Base-by-base conservation (phyloP, 2,888 invertebrate species). In the Yponomeuta malinellus region DNA sequence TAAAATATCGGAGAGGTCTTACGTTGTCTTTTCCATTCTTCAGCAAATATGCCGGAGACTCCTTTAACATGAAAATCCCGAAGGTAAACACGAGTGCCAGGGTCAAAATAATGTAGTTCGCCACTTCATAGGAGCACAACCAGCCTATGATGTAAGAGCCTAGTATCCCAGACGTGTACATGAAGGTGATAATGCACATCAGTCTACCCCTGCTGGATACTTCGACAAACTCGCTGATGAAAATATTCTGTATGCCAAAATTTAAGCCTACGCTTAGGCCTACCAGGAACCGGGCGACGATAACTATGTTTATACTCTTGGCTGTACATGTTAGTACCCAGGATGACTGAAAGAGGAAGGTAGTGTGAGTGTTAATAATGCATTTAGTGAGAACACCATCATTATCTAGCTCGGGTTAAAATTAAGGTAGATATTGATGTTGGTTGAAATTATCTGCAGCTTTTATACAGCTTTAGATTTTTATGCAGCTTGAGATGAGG, bases 111-210 rank as follows among this genome's bases (percentile, higher is more conserved):
- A 65, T 23, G 31, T 65, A 71, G 37, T 63, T 71, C 15, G 43
- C n/a, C 29, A 31, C n/a, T 1, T 71, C 6, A 59, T 70, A 70
- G n/a, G 65, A 65, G 48, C 31, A 70, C 48, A 70, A 8, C 70
- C 70, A 70, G 2, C 70, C 69, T 10, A 70, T 65, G 9, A 70
- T 48, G 37, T 70, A 70, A 6, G 70, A 70, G 10, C 10, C 48
- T 0, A 70, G 43, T 2, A 70, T 48, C 2, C 70, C 70, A 2
- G 10, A 29, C 2, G 65, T 10, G 31, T 70, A 70, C 15, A 10
- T 43, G 29, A 70, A 70, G 10, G 15, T 9, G 5, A 48, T 12
- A 15, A 70, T 6, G 29, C 48, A 48, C 8, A 65, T 70, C 29
- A 70, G 48, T 2, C 10, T 48, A 10, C 70, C 70, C 6, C 64